phyloP scores from a whole-genome alignment of 2,888 invertebrate species.

The Beris chalybata region DNA sequence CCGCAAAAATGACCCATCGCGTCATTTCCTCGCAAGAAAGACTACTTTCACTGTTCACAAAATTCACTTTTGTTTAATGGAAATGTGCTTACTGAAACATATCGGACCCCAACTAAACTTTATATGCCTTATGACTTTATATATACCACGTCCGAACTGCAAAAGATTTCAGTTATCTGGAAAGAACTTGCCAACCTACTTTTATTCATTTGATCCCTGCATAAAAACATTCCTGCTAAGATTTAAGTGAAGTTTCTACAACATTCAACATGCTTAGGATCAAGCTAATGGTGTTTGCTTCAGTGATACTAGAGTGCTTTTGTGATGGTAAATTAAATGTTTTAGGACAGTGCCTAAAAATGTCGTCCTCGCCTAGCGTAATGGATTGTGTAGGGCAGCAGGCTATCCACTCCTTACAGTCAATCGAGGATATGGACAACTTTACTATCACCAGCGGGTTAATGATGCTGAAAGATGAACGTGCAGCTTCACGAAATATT shows the following conservation, averaged over 20 bases:
- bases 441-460: slow-evolving; percentile 69
- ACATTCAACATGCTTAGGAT: not conserved
- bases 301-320: not conserved
- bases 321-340: slow-evolving; percentile 1
- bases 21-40: slow-evolving; percentile 4
- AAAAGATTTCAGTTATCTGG: slow-evolving; percentile 31
- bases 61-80: slow-evolving; percentile 34
- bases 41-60: slow-evolving; percentile 38
- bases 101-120: slow-evolving; percentile 24
- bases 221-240: not conserved
- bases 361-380: slow-evolving; percentile 56
- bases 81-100: slow-evolving; percentile 36
- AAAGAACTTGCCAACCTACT: not conserved
- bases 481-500: slow-evolving; percentile 65
- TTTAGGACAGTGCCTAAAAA: slow-evolving; percentile 56
- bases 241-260: no score
- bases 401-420: slow-evolving; percentile 66
- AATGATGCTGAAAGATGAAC: slow-evolving; percentile 65
- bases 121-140: slow-evolving; percentile 23
- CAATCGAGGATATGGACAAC: slow-evolving; percentile 67
- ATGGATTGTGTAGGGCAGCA: slow-evolving; percentile 72
- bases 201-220: not conserved
- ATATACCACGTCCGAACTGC: slow-evolving; percentile 29
- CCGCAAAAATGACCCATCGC: slow-evolving; percentile 24
- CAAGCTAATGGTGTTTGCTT: not conserved